Conservation (phyloP, 2,888 invertebrate genomes). For the Lobophora halterata region DNA sequence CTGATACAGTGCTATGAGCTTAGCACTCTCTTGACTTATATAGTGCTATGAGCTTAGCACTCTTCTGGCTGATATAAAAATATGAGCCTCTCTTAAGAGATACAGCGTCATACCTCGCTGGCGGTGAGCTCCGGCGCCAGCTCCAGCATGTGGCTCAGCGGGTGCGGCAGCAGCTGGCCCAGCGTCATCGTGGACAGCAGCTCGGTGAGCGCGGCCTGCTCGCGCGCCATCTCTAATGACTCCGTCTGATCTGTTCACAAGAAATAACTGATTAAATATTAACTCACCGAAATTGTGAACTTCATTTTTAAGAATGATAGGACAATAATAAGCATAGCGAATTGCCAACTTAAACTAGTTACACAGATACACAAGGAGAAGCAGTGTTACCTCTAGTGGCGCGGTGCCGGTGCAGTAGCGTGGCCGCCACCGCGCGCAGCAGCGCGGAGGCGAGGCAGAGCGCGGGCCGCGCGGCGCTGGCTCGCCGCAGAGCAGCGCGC, state of each 20-base stretch:
- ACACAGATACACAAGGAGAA: too few relatives aligned
- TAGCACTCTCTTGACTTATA: too few relatives aligned
- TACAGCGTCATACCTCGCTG: slow-evolving; percentile 77
- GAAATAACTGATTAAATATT: background rate
- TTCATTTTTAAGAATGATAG: too few relatives aligned
- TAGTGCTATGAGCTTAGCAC: too few relatives aligned
- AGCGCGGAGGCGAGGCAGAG: slow-evolving; percentile 70
- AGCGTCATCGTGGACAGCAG: slow-evolving; percentile 90
- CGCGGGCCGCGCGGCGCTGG: slow-evolving; percentile 80
- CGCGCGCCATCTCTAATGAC: slow-evolving; percentile 58
- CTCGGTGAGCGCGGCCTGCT: slow-evolving; percentile 71
- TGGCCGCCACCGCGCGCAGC: slow-evolving; percentile 84
- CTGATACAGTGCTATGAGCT: too few relatives aligned
- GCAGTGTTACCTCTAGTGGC: slow-evolving; percentile 48
- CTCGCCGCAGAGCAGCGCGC: slow-evolving; percentile 89
- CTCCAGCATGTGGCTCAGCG: slow-evolving; percentile 88
- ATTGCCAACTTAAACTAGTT: too few relatives aligned
- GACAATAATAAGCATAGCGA: slow-evolving; percentile 68
- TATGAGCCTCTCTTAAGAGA: too few relatives aligned
- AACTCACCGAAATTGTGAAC: too few relatives aligned
- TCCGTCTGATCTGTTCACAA: slow-evolving; percentile 49
- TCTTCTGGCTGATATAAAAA: too few relatives aligned
- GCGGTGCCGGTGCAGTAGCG: slow-evolving; percentile 90
- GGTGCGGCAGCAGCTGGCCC: slow-evolving; percentile 92
- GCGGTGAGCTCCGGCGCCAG: slow-evolving; percentile 87